These are phyloP conservation scores for Anolis apletophallus DNA, from an alignment of 2,797 vertebrate species.

Conservation along the genomic window DNA sequence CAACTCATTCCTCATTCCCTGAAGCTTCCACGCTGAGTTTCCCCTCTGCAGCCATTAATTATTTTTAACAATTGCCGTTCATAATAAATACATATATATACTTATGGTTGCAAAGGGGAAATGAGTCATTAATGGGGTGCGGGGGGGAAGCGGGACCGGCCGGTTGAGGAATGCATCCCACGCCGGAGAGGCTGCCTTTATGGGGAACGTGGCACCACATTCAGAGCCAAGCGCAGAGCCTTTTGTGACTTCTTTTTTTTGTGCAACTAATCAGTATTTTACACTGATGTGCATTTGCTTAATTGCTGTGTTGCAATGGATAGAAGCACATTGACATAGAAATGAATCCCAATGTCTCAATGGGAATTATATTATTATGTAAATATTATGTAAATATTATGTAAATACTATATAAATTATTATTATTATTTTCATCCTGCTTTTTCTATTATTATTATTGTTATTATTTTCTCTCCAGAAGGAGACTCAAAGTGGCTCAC, in stretches of 20 bases:
- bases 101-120: constrained; percentile 15
- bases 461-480: too few relatives aligned
- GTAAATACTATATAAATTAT: too few relatives aligned
- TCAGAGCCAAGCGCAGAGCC: neutral
- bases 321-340: neutral
- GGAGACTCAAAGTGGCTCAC: too few relatives aligned
- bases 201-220: neutral
- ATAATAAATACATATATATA: neutral
- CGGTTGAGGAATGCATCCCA: neutral
- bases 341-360: too few relatives aligned
- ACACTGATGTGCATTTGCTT: neutral
- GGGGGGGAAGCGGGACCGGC: neutral
- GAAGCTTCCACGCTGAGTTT: neutral
- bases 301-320: too few relatives aligned
- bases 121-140: neutral
- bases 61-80: neutral
- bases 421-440: too few relatives aligned
- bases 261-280: neutral
- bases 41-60: neutral
- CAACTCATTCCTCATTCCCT: too few relatives aligned
- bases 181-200: neutral
- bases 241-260: neutral
- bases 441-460: too few relatives aligned
- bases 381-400: too few relatives aligned
- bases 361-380: too few relatives aligned